Percentiles rank a stretch among this genome's conserved stretches.
Evolutionary conservation across 2,888 invertebrate species (phyloP).

Genomic region (Eristalis tenax): DNA sequence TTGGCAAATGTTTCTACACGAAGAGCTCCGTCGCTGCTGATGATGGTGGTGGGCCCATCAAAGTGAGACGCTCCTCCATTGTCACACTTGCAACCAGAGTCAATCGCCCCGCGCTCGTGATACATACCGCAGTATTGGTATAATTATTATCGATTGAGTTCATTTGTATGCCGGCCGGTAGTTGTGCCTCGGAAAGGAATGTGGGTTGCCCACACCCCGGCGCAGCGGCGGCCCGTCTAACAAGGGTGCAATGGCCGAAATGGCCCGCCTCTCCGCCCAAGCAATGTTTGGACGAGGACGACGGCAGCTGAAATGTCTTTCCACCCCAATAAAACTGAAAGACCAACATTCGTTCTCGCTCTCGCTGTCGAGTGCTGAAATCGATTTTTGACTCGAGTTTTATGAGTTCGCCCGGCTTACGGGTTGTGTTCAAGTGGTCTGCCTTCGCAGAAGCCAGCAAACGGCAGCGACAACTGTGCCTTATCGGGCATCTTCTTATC

Average conservation of each 20-base stretch:
- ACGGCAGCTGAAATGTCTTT: constrained; percentile 57
- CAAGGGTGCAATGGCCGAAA: constrained; percentile 59
- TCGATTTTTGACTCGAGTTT: constrained; percentile 64
- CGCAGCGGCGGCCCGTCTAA: background rate
- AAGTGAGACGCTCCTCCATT: constrained; percentile 33
- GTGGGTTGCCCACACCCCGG: background rate
- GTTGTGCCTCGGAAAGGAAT: constrained; percentile 31
- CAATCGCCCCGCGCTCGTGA: constrained; percentile 10
- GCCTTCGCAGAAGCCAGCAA: constrained; percentile 37
- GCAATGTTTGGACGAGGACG: constrained; percentile 4
- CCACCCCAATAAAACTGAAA: constrained; percentile 62
- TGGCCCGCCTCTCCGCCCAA: background rate
- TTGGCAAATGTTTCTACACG: constrained; percentile 67
- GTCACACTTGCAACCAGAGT: constrained; percentile 18
- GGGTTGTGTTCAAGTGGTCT: background rate
- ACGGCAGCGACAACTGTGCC: constrained; percentile 40
- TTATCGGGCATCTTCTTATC: constrained; percentile 60
- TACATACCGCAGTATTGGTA: constrained; percentile 36
- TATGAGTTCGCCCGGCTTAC: constrained; percentile 16
- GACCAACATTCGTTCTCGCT: constrained; percentile 45
- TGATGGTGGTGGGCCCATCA: constrained; percentile 42
- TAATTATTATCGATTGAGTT: constrained; percentile 66
- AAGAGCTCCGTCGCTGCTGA: constrained; percentile 26
- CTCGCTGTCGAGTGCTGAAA: constrained; percentile 45
- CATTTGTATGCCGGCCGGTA: constrained; percentile 65